These are phyloP conservation scores for Cavia aperea DNA, from an alignment of 2,113 vertebrate genomes.

Conservation along the genomic window DNA sequence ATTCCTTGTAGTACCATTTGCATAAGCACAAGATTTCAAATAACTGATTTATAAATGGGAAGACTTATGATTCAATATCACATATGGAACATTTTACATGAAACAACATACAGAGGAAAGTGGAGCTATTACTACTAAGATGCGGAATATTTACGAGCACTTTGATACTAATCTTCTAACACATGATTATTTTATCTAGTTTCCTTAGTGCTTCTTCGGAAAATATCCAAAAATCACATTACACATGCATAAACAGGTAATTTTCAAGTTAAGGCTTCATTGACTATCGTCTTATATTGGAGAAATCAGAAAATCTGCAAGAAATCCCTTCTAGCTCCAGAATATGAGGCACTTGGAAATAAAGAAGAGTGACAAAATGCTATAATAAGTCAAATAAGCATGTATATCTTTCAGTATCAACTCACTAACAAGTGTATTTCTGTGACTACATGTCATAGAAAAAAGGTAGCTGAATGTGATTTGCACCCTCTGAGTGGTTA, in stretches of 20 bases:
- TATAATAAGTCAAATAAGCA: background rate
- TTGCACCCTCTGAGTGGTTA: background rate
- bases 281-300: background rate
- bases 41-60: conserved; percentile 16
- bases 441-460: background rate
- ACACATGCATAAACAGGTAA: background rate
- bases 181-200: background rate
- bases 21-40: conserved; percentile 27
- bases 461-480: background rate
- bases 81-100: background rate
- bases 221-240: background rate
- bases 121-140: background rate
- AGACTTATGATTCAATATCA: background rate
- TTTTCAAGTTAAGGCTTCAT: background rate
- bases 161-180: background rate
- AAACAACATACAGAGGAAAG: background rate
- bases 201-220: background rate
- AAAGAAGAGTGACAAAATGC: background rate
- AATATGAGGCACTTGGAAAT: background rate
- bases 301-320: background rate
- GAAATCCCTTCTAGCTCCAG: background rate
- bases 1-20: background rate
- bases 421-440: background rate
- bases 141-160: background rate
- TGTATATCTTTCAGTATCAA: background rate